phyloP scores from a whole-genome alignment of 2,113 vertebrate species.

The Ondatra zibethicus region DNA sequence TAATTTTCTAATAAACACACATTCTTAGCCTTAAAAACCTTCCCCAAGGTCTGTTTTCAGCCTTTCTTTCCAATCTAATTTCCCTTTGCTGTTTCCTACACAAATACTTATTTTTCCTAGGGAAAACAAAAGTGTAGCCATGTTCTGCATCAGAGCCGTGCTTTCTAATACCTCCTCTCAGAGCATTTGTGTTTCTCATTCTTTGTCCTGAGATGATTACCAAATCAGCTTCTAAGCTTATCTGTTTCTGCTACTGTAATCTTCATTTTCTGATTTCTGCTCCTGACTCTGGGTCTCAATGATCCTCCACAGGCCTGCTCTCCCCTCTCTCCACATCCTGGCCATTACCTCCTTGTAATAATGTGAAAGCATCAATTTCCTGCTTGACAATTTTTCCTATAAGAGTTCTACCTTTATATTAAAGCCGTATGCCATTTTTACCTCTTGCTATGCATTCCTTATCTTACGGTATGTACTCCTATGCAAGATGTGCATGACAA shows the following conservation, averaged over 20 bases:
- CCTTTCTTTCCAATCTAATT: not conserved
- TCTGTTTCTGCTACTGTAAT: not conserved
- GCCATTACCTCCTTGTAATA: not conserved
- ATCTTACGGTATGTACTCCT: accelerated
- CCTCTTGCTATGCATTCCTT: too few relatives aligned
- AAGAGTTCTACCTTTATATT: not conserved
- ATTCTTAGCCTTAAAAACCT: not conserved
- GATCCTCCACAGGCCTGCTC: too few relatives aligned
- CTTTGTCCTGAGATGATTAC: not conserved
- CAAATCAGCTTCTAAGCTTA: not conserved
- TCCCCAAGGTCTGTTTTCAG: not conserved
- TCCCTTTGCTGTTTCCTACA: not conserved
- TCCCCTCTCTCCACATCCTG: not conserved
- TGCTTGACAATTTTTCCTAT: not conserved
- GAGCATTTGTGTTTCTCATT: not conserved
- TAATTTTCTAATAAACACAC: constrained; percentile 4
- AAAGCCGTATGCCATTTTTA: not conserved
- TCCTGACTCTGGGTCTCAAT: not conserved
- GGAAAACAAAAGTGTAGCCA: not conserved
- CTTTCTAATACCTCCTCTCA: not conserved
- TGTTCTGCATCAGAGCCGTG: not conserved
- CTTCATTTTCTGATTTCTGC: not conserved
- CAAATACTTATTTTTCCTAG: not conserved
- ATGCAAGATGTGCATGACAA: not conserved
- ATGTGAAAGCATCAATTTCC: not conserved